Percentiles rank a stretch among this genome's conserved stretches.
phyloP scores from a whole-genome alignment of 1,140 invertebrate species.

The Meloidogyne chitwoodi region DNA sequence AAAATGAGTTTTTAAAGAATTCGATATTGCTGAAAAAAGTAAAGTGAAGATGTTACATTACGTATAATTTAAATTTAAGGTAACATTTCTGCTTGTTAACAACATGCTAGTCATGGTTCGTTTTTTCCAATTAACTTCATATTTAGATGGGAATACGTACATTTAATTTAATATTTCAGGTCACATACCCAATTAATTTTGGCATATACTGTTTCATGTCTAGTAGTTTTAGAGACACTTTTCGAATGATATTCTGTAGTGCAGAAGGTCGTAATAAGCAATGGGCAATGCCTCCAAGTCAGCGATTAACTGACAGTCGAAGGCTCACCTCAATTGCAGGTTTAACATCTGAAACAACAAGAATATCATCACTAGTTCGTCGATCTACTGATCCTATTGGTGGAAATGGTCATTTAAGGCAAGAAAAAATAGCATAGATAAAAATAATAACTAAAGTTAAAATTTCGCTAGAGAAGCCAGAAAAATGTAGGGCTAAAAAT shows the following conservation, averaged over 20 bases:
- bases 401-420: neutral
- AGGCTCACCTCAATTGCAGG: neutral
- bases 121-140: neutral
- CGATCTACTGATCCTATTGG: conserved; percentile 13
- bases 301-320: neutral
- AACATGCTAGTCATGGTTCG: conserved; percentile 82
- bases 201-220: conserved; percentile 94
- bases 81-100: conserved; percentile 69
- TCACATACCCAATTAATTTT: conserved; percentile 86
- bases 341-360: neutral
- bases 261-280: neutral
- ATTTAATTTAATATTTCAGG: conserved; percentile 37
- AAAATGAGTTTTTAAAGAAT: no score
- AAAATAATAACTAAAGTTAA: no score
- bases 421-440: no score
- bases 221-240: conserved; percentile 84
- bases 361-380: conserved; percentile 1
- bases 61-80: neutral
- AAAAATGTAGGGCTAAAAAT: no score
- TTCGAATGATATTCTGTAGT: conserved; percentile 74
- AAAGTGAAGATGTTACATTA: no score
- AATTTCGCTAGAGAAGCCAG: no score
- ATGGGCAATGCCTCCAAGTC: neutral
- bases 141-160: neutral
- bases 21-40: no score